Evolutionary conservation across 2,113 vertebrate species (phyloP).

Genomic region (Guaruba guarouba): DNA sequence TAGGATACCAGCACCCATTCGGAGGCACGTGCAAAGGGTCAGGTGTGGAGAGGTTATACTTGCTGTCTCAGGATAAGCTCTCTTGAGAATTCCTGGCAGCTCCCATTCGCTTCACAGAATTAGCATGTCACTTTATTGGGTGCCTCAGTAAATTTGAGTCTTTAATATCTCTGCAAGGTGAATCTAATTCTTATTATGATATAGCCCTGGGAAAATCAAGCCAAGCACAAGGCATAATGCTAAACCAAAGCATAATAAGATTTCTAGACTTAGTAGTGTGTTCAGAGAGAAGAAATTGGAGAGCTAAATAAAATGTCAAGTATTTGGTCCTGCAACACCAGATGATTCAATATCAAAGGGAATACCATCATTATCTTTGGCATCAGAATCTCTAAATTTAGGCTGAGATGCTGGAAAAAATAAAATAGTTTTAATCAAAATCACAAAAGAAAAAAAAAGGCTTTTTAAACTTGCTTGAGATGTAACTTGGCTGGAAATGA

Average conservation of each 20-base stretch:
- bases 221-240: not conserved
- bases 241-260: not conserved
- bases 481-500: constrained; percentile 15
- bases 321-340: not conserved
- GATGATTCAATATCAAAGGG: not conserved
- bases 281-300: not conserved
- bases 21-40: not conserved
- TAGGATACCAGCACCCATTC: not conserved
- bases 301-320: not conserved
- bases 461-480: not conserved
- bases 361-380: not conserved
- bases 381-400: not conserved
- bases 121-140: not conserved
- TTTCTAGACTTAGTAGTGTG: not conserved
- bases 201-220: not conserved
- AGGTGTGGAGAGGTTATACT: not conserved
- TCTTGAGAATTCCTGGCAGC: not conserved
- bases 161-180: not conserved
- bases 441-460: not conserved
- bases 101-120: not conserved
- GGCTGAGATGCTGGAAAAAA: not conserved
- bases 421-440: not conserved
- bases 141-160: not conserved
- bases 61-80: not conserved
- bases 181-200: not conserved